Percentiles rank a stretch among this genome's conserved stretches.
Evolutionary conservation across 35 echinoderm and acorn worm species (phyloP).

Genomic region (Lytechinus variegatus): DNA sequence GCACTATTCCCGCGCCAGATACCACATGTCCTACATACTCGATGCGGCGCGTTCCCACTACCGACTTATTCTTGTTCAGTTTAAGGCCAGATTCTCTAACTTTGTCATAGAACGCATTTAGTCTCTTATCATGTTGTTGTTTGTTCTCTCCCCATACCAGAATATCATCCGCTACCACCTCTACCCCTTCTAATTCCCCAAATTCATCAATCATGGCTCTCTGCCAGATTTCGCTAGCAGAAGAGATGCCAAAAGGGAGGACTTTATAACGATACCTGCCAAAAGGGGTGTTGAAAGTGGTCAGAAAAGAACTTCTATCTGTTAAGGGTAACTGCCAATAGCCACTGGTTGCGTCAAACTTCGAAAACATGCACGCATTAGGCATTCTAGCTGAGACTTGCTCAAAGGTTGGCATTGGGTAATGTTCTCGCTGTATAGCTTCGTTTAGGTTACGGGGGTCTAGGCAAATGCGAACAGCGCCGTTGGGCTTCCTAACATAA

Average conservation of each 20-base stretch:
- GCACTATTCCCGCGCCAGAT: neutral
- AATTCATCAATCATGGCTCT: slow-evolving; percentile 36
- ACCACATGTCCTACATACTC: slow-evolving; percentile 14
- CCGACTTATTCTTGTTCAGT: slow-evolving; percentile 41
- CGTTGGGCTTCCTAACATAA: slow-evolving; percentile 40
- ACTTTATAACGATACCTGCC: slow-evolving; percentile 40
- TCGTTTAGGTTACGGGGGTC: slow-evolving; percentile 64
- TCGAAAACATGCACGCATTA: slow-evolving; percentile 63
- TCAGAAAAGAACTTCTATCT: slow-evolving; percentile 50
- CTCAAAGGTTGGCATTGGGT: slow-evolving; percentile 51
- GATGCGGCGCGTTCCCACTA: neutral
- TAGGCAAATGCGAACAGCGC: slow-evolving; percentile 58
- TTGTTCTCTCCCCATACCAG: slow-evolving; percentile 50
- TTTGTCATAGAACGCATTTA: slow-evolving; percentile 6
- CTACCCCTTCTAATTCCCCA: slow-evolving; percentile 47
- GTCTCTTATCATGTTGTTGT: neutral
- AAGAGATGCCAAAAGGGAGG: slow-evolving; percentile 61
- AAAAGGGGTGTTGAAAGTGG: slow-evolving; percentile 66
- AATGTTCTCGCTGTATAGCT: slow-evolving; percentile 62
- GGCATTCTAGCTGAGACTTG: slow-evolving; percentile 60
- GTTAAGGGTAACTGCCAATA: slow-evolving; percentile 66
- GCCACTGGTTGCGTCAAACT: slow-evolving; percentile 68
- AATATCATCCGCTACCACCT: slow-evolving; percentile 69
- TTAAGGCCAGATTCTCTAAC: neutral
- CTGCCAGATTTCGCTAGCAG: slow-evolving; percentile 57